Evolutionary conservation across 2,113 vertebrate species (phyloP).

Genomic region (Oriolus oriolus): DNA sequence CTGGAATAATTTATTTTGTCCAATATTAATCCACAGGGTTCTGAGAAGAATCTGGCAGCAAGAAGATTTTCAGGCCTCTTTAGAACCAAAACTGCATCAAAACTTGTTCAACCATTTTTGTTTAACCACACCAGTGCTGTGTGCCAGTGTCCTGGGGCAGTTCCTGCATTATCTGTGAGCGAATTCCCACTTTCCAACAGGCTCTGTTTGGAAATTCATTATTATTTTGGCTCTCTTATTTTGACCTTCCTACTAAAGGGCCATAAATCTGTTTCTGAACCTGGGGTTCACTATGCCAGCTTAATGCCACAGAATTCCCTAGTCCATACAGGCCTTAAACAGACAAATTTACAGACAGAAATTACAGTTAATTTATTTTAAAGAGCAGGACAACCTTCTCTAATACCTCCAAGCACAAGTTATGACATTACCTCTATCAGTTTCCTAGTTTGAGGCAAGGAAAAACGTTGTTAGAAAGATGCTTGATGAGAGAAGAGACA

Average conservation of each 20-base stretch:
- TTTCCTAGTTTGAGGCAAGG: not conserved
- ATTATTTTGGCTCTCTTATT: not conserved
- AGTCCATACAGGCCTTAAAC: not conserved
- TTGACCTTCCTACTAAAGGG: not conserved
- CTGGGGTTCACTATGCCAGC: rapidly evolving
- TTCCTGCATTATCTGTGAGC: not conserved
- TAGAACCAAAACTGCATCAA: not conserved
- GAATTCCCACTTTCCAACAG: not conserved
- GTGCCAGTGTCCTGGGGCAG: too few species aligned
- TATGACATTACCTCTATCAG: not conserved
- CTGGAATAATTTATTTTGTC: not conserved
- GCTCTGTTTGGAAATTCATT: not conserved
- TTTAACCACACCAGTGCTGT: not conserved
- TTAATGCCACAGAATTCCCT: not conserved
- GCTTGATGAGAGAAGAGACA: not conserved
- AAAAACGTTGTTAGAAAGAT: not conserved
- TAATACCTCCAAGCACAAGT: not conserved
- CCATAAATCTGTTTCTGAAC: not conserved
- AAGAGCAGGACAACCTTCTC: not conserved
- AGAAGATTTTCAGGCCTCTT: not conserved
- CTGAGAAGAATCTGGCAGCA: not conserved
- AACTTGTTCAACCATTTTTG: not conserved
- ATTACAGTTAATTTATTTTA: not conserved
- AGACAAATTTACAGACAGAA: not conserved
- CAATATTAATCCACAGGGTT: not conserved